These are phyloP conservation scores for Hydrozoanthus gracilis DNA, from an alignment of 92 coral and sea anemone species.

Conservation along the genomic window DNA sequence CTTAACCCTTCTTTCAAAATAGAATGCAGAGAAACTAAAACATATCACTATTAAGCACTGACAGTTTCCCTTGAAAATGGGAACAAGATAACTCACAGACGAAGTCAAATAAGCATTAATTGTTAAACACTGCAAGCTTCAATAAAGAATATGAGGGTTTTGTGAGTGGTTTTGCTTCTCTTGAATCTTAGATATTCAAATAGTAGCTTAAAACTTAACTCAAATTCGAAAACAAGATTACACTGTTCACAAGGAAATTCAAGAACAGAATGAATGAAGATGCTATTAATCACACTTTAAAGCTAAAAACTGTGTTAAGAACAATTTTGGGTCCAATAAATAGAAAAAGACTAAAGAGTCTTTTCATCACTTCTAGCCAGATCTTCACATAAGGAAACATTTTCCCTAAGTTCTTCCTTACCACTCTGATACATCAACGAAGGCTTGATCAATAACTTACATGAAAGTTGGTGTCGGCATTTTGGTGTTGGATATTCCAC, in stretches of 20 bases:
- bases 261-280: neutral
- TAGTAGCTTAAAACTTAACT: neutral
- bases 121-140: neutral
- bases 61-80: too few relatives aligned
- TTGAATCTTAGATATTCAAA: neutral
- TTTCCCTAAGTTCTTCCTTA: neutral
- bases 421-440: neutral
- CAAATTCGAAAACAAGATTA: neutral
- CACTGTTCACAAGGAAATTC: neutral
- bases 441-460: conserved; percentile 28
- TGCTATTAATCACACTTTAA: neutral
- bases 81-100: neutral
- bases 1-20: neutral
- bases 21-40: too few relatives aligned
- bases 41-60: too few relatives aligned
- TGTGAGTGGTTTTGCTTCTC: neutral
- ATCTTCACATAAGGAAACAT: neutral
- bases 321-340: neutral
- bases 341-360: neutral
- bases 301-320: neutral
- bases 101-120: neutral
- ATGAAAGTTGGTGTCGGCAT: conserved; percentile 52
- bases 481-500: conserved; percentile 10
- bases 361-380: neutral
- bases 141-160: neutral